These are phyloP conservation scores for Chloebia gouldiae DNA, from an alignment of 2,113 vertebrate species.

Conservation along the genomic window DNA sequence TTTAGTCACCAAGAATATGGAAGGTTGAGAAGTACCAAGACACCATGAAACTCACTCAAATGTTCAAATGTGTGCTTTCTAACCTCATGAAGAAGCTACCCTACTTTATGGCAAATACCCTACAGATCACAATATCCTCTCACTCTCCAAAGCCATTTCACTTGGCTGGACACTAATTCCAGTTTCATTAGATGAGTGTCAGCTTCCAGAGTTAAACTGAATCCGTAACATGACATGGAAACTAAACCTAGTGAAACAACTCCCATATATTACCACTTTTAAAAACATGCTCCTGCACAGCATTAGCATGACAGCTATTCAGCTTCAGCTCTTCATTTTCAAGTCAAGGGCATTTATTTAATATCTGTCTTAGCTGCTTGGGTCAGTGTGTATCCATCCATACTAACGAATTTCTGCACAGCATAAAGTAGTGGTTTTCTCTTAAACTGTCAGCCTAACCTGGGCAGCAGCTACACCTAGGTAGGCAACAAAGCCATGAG, in stretches of 20 bases:
- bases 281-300: neutral
- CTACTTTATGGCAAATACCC: neutral
- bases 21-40: neutral
- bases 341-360: neutral
- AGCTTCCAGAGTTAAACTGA: neutral
- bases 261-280: neutral
- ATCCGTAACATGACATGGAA: neutral
- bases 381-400: neutral
- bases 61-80: rapidly evolving
- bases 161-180: neutral
- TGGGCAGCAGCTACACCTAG: neutral
- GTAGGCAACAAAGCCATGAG: conserved; percentile 28
- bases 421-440: neutral
- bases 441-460: neutral
- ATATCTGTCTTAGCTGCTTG: neutral
- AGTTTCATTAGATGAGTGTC: neutral
- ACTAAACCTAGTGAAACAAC: neutral
- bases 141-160: neutral
- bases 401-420: neutral
- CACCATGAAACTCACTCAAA: neutral
- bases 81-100: neutral
- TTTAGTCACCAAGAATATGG: neutral
- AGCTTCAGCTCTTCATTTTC: neutral
- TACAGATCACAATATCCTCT: neutral
- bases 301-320: neutral